These are phyloP conservation scores for Hydriomena furcata DNA, from an alignment of 2,888 invertebrate species.

Conservation along the genomic window DNA sequence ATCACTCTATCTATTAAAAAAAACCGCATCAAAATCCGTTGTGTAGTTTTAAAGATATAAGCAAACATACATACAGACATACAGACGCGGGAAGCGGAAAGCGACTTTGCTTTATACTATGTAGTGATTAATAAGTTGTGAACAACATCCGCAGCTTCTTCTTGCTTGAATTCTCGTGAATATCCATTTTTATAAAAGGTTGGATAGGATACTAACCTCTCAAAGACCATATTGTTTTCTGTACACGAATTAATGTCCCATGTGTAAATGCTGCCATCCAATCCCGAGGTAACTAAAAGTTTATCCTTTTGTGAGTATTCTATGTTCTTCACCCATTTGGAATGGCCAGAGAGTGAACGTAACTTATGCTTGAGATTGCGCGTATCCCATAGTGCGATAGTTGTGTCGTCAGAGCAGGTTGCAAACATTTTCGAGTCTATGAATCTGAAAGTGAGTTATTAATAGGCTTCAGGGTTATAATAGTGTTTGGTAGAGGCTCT, in stretches of 20 bases:
- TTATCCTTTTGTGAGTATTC: constrained; percentile 94
- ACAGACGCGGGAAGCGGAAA: too few species aligned
- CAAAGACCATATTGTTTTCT: constrained; percentile 89
- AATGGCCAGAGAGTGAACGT: constrained; percentile 92
- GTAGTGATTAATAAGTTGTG: too few species aligned
- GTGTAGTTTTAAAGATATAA: too few species aligned
- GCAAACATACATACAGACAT: too few species aligned
- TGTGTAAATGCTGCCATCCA: constrained; percentile 96
- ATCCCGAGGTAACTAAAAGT: constrained; percentile 94
- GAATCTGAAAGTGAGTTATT: constrained; percentile 85
- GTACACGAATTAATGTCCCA: constrained; percentile 96
- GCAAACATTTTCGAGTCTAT: constrained; percentile 94
- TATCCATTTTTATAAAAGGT: too few species aligned
- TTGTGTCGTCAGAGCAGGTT: constrained; percentile 96
- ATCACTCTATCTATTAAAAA: too few species aligned
- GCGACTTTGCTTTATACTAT: too few species aligned
- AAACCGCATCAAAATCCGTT: too few species aligned
- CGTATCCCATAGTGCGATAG: constrained; percentile 97
- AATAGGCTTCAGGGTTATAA: too few species aligned
- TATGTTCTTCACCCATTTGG: constrained; percentile 98
- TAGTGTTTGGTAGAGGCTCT: too few species aligned
- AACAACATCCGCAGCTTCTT: too few species aligned
- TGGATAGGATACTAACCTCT: constrained; percentile 53
- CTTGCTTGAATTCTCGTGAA: too few species aligned
- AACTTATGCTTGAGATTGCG: constrained; percentile 91